Conservation (phyloP, 2,797 vertebrate genomes). For the Rhynchonycteris naso region DNA sequence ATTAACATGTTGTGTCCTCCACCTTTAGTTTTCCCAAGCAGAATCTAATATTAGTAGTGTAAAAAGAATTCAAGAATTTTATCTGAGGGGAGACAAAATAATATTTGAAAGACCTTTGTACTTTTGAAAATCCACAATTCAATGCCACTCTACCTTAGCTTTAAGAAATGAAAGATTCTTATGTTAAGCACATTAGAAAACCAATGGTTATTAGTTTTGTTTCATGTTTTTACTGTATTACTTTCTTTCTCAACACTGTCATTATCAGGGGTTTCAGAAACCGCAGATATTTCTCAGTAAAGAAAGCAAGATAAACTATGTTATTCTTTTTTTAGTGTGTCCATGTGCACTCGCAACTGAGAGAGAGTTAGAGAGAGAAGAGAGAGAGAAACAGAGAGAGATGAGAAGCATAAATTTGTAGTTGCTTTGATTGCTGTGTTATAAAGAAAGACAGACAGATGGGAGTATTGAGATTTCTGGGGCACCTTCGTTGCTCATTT, state of each 20-base stretch:
- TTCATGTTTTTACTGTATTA: neutral
- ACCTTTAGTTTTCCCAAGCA: neutral
- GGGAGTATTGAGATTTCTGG: too few relatives aligned
- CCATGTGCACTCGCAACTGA: too few relatives aligned
- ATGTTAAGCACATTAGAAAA: neutral
- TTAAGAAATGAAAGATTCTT: neutral
- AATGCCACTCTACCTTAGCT: neutral
- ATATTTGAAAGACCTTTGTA: neutral
- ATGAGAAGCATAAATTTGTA: too few relatives aligned
- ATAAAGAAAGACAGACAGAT: too few relatives aligned
- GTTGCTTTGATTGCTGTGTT: too few relatives aligned
- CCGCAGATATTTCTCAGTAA: constrained; percentile 14
- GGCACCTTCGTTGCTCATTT: too few relatives aligned
- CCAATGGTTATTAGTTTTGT: neutral
- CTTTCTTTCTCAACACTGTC: neutral
- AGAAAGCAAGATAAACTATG: constrained; percentile 34
- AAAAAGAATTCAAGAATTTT: neutral
- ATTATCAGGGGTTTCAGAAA: constrained; percentile 27
- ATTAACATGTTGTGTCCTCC: neutral
- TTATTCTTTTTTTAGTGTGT: too few relatives aligned
- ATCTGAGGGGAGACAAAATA: neutral
- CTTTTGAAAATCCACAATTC: constrained; percentile 10
- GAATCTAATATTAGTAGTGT: too few relatives aligned
- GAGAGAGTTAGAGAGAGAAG: too few relatives aligned
- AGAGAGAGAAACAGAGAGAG: too few relatives aligned